Percentiles rank a stretch among this genome's conserved stretches.
phyloP scores from a whole-genome alignment of 2,797 vertebrate genomes.

The Anas bahamensis region DNA sequence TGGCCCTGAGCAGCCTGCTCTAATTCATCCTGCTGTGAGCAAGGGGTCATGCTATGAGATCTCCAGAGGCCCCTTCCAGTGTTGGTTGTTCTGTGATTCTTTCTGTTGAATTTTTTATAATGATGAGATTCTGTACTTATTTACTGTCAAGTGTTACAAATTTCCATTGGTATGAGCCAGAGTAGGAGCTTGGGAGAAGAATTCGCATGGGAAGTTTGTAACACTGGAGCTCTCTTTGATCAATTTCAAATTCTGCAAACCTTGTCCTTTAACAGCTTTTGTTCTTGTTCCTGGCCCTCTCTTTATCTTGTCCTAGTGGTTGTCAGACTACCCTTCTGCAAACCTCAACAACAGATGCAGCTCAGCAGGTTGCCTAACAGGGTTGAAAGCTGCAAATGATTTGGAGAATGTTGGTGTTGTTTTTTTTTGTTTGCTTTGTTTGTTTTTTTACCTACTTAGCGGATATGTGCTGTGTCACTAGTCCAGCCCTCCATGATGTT shows the following conservation, averaged over 20 bases:
- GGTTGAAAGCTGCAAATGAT: not conserved
- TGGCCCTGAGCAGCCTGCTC: not conserved
- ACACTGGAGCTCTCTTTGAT: not conserved
- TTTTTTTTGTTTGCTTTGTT: too few relatives aligned
- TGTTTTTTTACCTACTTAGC: not conserved
- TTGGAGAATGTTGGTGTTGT: not conserved
- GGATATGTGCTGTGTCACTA: not conserved
- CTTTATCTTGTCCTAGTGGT: not conserved
- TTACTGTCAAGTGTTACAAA: not conserved
- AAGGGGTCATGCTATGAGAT: not conserved
- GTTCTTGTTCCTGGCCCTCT: not conserved
- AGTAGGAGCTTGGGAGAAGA: not conserved
- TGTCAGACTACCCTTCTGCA: not conserved
- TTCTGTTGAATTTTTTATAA: not conserved
- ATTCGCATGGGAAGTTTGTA: not conserved
- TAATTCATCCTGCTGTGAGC: not conserved
- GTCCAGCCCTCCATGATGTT: not conserved
- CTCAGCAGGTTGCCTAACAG: not conserved
- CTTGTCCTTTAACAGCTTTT: not conserved
- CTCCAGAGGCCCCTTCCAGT: not conserved
- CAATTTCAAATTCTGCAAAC: not conserved
- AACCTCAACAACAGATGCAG: not conserved
- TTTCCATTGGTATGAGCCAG: not conserved
- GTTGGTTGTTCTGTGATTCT: not conserved
- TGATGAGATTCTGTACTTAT: not conserved